Evolutionary conservation across 37 sponge, comb jelly and placozoan species (phyloP).

Genomic region (Tethya wilhelma): DNA sequence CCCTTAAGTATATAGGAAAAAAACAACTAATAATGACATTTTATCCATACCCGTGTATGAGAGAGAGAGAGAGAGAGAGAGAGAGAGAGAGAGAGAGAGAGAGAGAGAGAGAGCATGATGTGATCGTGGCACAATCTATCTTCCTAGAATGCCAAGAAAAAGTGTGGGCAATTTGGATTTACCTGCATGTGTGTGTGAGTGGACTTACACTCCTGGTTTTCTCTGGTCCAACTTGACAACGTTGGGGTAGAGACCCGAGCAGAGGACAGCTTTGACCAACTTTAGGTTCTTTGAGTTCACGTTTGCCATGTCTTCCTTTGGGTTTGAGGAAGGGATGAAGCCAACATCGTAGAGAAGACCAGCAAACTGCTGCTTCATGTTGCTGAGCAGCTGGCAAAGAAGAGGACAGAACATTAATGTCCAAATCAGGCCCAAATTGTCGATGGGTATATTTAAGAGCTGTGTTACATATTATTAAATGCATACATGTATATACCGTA

Average conservation of each 20-base stretch:
- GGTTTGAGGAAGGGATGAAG: constrained; percentile 55
- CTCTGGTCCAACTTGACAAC: constrained; percentile 63
- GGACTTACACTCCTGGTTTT: constrained; percentile 29
- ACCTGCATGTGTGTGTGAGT: no score
- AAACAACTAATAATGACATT: background rate
- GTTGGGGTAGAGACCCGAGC: constrained; percentile 88
- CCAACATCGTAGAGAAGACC: constrained; percentile 72
- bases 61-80: constrained; percentile 21
- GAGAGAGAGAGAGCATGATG: background rate
- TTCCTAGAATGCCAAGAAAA: no score
- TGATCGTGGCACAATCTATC: no score
- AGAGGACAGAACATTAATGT: no score
- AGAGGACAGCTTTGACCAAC: constrained; percentile 79
- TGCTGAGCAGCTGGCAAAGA: constrained; percentile 52
- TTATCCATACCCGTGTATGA: no score
- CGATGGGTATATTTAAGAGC: no score
- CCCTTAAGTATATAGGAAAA: no score
- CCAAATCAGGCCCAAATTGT: no score
- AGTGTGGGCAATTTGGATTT: no score
- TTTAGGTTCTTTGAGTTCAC: constrained; percentile 69
- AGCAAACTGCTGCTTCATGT: constrained; percentile 83
- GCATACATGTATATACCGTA: no score
- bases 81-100: constrained; percentile 6
- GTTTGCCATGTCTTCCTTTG: constrained; percentile 47
- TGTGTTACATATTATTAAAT: no score